Percentiles rank a stretch among this genome's conserved stretches.
These are phyloP conservation scores for Oscheius myriophilus DNA, from an alignment of 2,888 invertebrate genomes.

Conservation along the genomic window DNA sequence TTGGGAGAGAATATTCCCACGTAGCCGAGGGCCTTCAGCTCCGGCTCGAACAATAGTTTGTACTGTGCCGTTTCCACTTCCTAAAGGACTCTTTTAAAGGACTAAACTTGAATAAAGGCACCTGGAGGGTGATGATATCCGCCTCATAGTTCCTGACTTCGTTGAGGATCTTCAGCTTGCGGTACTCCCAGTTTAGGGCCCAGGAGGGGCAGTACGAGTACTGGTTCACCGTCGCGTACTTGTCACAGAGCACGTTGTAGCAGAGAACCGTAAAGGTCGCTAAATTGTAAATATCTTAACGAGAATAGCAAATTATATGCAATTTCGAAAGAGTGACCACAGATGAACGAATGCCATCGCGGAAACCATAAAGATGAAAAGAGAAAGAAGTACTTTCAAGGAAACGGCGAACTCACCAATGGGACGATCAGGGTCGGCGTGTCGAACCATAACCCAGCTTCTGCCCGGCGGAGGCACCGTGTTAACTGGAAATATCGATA, in stretches of 20 bases:
- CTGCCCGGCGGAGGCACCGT: slow-evolving; percentile 60
- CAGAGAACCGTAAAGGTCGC: slow-evolving; percentile 93
- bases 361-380: not conserved
- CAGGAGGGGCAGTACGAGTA: slow-evolving; percentile 99
- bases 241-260: slow-evolving; percentile 98
- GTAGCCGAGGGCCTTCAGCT: slow-evolving; percentile 84
- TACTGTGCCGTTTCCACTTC: slow-evolving; percentile 99
- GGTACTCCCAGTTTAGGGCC: slow-evolving; percentile 98
- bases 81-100: slow-evolving; percentile 74
- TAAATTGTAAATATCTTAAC: slow-evolving; percentile 35
- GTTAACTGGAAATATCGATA: slow-evolving; percentile 62
- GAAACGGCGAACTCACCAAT: slow-evolving; percentile 52
- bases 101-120: slow-evolving; percentile 48
- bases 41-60: slow-evolving; percentile 93
- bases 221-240: slow-evolving; percentile 95
- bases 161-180: slow-evolving; percentile 90
- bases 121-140: slow-evolving; percentile 90
- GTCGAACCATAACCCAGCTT: slow-evolving; percentile 61
- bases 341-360: not conserved
- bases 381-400: not conserved
- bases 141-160: slow-evolving; percentile 95
- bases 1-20: slow-evolving; percentile 89
- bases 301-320: too few species aligned
- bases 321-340: not conserved
- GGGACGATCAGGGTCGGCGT: slow-evolving; percentile 63